A percentile compares a stretch with the other conserved stretches of the same genome.
phyloP scores from a whole-genome alignment of 1,140 invertebrate genomes.

The Drosophila murphyi region DNA sequence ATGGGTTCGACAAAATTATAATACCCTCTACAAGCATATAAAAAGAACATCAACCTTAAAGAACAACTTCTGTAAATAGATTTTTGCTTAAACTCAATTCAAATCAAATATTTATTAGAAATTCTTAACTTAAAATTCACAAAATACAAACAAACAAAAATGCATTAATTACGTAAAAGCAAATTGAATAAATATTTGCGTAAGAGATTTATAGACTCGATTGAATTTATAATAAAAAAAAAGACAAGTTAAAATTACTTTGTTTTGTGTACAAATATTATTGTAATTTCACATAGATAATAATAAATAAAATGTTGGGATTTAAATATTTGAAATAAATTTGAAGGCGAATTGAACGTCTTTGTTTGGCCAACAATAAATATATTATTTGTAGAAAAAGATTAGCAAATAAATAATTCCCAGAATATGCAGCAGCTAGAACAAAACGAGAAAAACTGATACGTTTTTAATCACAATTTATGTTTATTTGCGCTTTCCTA shows the following conservation, averaged over 20 bases:
- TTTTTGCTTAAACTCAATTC: no score
- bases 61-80: no score
- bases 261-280: background rate
- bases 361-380: background rate
- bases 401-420: slow-evolving; percentile 24
- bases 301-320: background rate
- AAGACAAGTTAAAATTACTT: background rate
- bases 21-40: no score
- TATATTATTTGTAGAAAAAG: slow-evolving; percentile 8
- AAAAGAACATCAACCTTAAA: no score
- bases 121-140: background rate
- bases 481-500: slow-evolving; percentile 42
- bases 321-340: slow-evolving; percentile 5
- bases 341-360: background rate
- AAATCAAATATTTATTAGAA: background rate
- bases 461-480: slow-evolving; percentile 40
- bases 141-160: background rate
- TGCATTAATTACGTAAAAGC: background rate
- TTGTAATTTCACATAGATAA: background rate
- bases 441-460: slow-evolving; percentile 11
- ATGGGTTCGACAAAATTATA: no score
- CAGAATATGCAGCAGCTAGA: slow-evolving; percentile 9
- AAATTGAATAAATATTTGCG: background rate
- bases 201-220: background rate
- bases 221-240: background rate